Evolutionary conservation across 2,113 vertebrate species (phyloP).

Genomic region (Cebus imitator): DNA sequence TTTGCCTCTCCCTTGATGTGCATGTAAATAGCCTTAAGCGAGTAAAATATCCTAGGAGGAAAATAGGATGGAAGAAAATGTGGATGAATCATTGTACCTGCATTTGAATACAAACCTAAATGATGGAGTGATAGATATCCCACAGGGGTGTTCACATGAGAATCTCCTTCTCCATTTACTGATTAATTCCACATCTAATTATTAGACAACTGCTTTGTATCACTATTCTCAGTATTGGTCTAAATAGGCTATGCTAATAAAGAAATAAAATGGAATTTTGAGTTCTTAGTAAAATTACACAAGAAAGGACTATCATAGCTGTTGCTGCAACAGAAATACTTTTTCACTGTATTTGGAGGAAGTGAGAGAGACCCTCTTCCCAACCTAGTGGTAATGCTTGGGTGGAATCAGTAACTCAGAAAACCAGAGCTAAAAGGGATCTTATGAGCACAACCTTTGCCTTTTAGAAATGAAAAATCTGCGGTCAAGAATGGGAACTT

Average conservation of each 20-base stretch:
- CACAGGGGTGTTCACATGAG: not conserved
- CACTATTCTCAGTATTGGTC: not conserved
- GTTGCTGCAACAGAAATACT: not conserved
- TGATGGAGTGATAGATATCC: not conserved
- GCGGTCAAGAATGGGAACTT: not conserved
- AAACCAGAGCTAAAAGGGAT: not conserved
- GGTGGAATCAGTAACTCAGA: slow-evolving; percentile 18
- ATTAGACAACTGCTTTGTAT: not conserved
- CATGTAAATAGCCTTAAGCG: not conserved
- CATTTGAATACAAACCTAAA: not conserved
- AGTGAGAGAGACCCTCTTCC: not conserved
- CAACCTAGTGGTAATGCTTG: not conserved
- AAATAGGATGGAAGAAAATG: not conserved
- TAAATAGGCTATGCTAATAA: not conserved
- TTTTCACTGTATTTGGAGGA: not conserved
- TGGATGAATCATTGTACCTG: not conserved
- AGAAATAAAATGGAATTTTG: not conserved
- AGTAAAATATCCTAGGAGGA: not conserved
- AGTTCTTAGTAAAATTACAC: not conserved
- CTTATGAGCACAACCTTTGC: not conserved
- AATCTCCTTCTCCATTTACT: not conserved
- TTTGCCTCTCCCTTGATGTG: not conserved
- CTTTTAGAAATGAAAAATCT: not conserved
- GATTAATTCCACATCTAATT: not conserved
- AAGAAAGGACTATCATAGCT: not conserved